Conservation (phyloP, 2,113 vertebrate species). For the Platysternon megacephalum region DNA sequence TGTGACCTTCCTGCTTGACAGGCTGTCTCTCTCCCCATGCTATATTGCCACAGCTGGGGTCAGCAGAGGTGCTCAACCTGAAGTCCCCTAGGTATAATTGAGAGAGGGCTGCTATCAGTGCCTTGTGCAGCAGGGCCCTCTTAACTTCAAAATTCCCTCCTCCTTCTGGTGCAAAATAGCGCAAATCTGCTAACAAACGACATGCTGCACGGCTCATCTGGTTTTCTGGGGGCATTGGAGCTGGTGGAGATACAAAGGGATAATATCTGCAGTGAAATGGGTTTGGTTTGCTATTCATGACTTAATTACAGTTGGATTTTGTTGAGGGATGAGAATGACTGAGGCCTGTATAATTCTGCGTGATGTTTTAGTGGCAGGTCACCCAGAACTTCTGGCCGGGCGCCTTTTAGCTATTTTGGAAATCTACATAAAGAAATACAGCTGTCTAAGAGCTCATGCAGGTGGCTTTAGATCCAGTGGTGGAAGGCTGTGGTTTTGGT, state of each 20-base stretch:
- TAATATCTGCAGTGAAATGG: not conserved
- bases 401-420: not conserved
- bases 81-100: not conserved
- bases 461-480: not conserved
- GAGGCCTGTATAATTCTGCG: not conserved
- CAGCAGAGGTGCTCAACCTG: not conserved
- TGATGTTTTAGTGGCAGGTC: not conserved
- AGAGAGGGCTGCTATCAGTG: not conserved
- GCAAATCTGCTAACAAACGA: not conserved
- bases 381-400: not conserved
- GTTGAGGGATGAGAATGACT: not conserved
- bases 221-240: not conserved
- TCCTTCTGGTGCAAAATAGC: not conserved
- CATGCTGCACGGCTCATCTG: not conserved
- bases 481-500: not conserved
- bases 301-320: not conserved
- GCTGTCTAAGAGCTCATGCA: not conserved
- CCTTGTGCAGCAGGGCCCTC: not conserved
- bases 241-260: not conserved
- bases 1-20: slow-evolving; percentile 7
- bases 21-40: not conserved
- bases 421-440: not conserved
- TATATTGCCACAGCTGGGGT: not conserved
- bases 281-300: not conserved
- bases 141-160: not conserved